Base-by-base conservation (phyloP, 2,888 invertebrate genomes). In the Macrosiphum euphorbiae region DNA sequence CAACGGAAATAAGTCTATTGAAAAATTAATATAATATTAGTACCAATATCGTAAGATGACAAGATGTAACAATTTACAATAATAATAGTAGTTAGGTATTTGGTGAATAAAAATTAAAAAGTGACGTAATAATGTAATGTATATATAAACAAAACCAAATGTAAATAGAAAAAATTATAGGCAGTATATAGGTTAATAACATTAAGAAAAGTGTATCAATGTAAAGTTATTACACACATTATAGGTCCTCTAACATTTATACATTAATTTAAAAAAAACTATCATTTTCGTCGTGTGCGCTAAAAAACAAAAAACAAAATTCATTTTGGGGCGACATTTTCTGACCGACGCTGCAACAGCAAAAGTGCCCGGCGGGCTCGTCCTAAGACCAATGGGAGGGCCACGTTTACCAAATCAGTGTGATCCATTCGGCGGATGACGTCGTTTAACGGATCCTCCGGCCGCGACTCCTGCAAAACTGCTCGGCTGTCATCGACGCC, bases 371-470 rank as follows among this genome's bases (percentile, higher is more conserved):
- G 87, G 26, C 87, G 87, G 8, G 52, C 44, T 13, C 92, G 88
- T 13, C 84, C 88, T 7, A 92, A 78, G 28, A 44, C 78, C n/a
- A 41, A n/a, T n/a, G 92, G 92, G 5, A 92, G 52, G 44, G 78
- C 88, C 24, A 92, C 92, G 88, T 92, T 92, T 11, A 92, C n/a
- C 44, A 92, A 26, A 35, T 52, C 88, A 41, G 88, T 24, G 28
- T 88, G 88, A 28, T 92, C 88, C 92, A 92, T 88, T 20, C 11
- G 67, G 5, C n/a, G 67, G 41, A 92, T 41, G 5, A 47, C 92
- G 11, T 26, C 67, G 35, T 67, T 85, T 24, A 24, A 28, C 35
- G 28, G 20, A 26, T 20, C 47, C 11, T 5, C 50, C 41, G 28
- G 0, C 8, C 44, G 7, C 44, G 44, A 44, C 7, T 13, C n/a